Conservation (phyloP, 2,888 invertebrate species). For the Pandemis corylana region DNA sequence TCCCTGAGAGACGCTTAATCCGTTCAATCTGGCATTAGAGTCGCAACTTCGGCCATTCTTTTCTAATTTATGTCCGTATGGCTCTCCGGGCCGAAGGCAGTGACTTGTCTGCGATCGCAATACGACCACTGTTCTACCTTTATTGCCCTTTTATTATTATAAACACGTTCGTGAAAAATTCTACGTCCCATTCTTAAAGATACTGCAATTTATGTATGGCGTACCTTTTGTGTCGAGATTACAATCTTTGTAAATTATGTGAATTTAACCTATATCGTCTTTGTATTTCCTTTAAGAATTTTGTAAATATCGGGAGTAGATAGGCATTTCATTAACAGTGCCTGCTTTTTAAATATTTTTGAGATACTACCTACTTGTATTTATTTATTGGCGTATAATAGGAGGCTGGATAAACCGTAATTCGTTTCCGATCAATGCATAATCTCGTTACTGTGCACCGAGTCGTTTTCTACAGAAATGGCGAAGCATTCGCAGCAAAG, state of each 20-base stretch:
- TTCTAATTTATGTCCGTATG: slow-evolving; percentile 70
- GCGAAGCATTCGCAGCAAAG: slow-evolving; percentile 55
- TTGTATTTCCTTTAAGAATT: slow-evolving; percentile 6
- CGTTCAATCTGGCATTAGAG: slow-evolving; percentile 76
- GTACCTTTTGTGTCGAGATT: slow-evolving; percentile 26
- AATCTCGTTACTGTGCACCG: slow-evolving; percentile 27
- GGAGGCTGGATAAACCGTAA: background rate
- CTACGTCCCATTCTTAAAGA: slow-evolving; percentile 7
- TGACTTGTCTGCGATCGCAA: slow-evolving; percentile 45
- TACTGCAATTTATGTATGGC: slow-evolving; percentile 15
- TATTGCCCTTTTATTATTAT: slow-evolving; percentile 31
- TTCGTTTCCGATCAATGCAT: slow-evolving; percentile 18
- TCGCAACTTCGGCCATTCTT: slow-evolving; percentile 77
- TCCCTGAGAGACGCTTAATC: slow-evolving; percentile 71
- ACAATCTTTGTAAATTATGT: slow-evolving; percentile 26
- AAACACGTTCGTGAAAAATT: slow-evolving; percentile 25
- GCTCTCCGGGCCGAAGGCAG: slow-evolving; percentile 48
- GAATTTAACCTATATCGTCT: background rate
- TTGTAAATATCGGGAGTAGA: background rate
- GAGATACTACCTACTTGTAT: background rate
- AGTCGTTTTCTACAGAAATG: slow-evolving; percentile 42
- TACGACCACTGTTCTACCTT: slow-evolving; percentile 31
- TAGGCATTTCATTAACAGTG: background rate
- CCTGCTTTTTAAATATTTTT: background rate
- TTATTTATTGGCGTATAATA: background rate